Evolutionary conservation across 1,140 invertebrate genomes (phyloP), one percentile per base, ranked within the genome.

Genomic region (Atta cephalotes): DNA sequence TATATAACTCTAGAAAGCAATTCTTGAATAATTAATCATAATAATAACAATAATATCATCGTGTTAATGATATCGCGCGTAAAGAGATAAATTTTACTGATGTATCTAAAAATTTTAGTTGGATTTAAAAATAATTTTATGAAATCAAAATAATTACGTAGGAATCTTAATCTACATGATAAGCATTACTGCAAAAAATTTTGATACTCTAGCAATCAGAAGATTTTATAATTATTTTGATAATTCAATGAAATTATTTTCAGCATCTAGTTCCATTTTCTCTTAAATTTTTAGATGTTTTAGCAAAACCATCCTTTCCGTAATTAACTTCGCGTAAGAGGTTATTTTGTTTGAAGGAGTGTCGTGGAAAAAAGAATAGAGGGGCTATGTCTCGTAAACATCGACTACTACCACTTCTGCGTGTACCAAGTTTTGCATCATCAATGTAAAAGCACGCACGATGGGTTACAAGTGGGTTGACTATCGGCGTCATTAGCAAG

Each of bases 401-500:
- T 80, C 62, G 63, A 49, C 53, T 39, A 18, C 51, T 39, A 49
- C n/a, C 7, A 45, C 53, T 74, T 49, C 25, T 25, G 66, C 35
- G 79, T 49, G 80, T 21, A 62, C 25, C 25, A 84, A 62, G 80
- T 84, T 84, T 56, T 65, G 56, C 70, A 56, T 84, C 80, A 63
- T 62, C 70, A 74, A 74, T 56, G 68, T 82, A 82, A 74, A 84
- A 74, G 80, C 68, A 84, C 45, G 80, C 80, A 74, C 68, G 70
- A 71, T 74, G 80, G 39, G 39, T 4, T 21, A 74, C 70, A 82
- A 66, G 62, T 53, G 71, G 39, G 60, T 65, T 60, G 71, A 18
- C 74, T 65, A 62, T 85, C 72, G 56, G 25, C 58, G 74, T 74
- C 63, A 90, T 90, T 88, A 88, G 65, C 71, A 12, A 79, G 68